phyloP scores from a whole-genome alignment of 2,888 invertebrate genomes.

The Branchipolynoe longqiensis region DNA sequence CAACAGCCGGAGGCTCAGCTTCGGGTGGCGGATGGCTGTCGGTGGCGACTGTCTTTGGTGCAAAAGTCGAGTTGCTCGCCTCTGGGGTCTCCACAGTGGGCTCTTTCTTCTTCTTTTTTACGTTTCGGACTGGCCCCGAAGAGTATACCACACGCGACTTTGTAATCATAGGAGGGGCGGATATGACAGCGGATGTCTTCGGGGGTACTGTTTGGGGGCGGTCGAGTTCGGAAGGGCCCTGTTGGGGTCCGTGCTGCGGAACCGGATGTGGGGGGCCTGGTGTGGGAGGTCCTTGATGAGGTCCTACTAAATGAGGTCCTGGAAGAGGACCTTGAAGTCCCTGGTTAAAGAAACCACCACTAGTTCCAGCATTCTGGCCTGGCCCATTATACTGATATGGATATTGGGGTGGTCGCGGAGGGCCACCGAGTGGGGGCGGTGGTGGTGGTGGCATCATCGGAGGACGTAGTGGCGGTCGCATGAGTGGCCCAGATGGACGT shows the following conservation, averaged over 20 bases:
- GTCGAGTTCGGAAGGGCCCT: neutral
- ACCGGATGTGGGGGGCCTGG: neutral
- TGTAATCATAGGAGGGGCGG: slow-evolving; percentile 64
- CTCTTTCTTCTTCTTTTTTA: slow-evolving; percentile 67
- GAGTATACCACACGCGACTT: slow-evolving; percentile 77
- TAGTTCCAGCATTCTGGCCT: slow-evolving; percentile 25
- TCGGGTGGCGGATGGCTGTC: too few species aligned
- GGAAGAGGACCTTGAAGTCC: slow-evolving; percentile 20
- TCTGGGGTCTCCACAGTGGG: neutral
- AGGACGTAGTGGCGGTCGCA: slow-evolving; percentile 60
- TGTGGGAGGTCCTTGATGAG: neutral
- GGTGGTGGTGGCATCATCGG: slow-evolving; percentile 66
- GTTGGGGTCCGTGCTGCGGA: neutral
- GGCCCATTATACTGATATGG: slow-evolving; percentile 22
- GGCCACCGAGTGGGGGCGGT: slow-evolving; percentile 60
- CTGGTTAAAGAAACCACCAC: neutral
- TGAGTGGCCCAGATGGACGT: slow-evolving; percentile 54
- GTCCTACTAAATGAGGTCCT: neutral
- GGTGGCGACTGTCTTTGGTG: too few species aligned
- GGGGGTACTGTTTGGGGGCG: slow-evolving; percentile 1
- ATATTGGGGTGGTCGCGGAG: slow-evolving; percentile 63
- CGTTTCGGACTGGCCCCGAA: slow-evolving; percentile 76
- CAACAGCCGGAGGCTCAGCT: too few species aligned
- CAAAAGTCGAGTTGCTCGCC: neutral
- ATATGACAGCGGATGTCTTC: slow-evolving; percentile 19